Conservation (phyloP, 2,888 invertebrate species). For the Drosophila atroscutellata region DNA sequence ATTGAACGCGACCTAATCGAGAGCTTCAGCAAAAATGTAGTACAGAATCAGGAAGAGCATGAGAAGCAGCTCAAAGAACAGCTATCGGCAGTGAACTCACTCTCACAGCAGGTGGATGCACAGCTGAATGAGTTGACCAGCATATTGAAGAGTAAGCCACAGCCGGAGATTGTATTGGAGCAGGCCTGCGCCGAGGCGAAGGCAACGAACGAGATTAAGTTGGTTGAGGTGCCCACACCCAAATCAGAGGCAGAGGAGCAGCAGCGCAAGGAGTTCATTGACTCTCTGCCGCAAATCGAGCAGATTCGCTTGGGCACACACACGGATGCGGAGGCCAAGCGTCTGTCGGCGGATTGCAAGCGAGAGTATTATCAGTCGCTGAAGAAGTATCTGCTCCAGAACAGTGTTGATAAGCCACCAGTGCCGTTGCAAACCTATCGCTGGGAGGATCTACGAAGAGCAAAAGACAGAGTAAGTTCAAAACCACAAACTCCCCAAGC, state of each 20-base stretch:
- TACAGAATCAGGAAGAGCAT: slow-evolving; percentile 52
- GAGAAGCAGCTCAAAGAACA: slow-evolving; percentile 55
- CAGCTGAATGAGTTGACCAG: slow-evolving; percentile 81
- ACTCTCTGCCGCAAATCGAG: slow-evolving; percentile 82
- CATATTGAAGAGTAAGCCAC: slow-evolving; percentile 75
- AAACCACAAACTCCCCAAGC: fast-evolving
- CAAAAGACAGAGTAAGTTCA: slow-evolving; percentile 86
- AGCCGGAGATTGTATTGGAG: slow-evolving; percentile 63
- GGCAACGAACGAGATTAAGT: slow-evolving; percentile 52
- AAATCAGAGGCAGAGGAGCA: slow-evolving; percentile 81
- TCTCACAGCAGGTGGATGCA: slow-evolving; percentile 77
- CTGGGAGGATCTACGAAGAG: slow-evolving; percentile 92
- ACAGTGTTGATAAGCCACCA: slow-evolving; percentile 86
- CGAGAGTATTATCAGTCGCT: slow-evolving; percentile 84
- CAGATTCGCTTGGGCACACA: slow-evolving; percentile 46
- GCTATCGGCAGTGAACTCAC: slow-evolving; percentile 52
- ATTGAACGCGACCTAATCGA: slow-evolving; percentile 73
- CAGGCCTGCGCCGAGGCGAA: slow-evolving; percentile 20
- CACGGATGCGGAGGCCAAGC: slow-evolving; percentile 75
- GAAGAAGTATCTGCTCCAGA: slow-evolving; percentile 82
- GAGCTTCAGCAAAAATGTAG: slow-evolving; percentile 67
- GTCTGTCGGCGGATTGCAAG: slow-evolving; percentile 82
- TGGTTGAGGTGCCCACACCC: slow-evolving; percentile 80
- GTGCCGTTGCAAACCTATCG: slow-evolving; percentile 91
- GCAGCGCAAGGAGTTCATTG: slow-evolving; percentile 82